phyloP scores from a whole-genome alignment of 2,888 invertebrate genomes.

The Phragmatobia fuliginosa region DNA sequence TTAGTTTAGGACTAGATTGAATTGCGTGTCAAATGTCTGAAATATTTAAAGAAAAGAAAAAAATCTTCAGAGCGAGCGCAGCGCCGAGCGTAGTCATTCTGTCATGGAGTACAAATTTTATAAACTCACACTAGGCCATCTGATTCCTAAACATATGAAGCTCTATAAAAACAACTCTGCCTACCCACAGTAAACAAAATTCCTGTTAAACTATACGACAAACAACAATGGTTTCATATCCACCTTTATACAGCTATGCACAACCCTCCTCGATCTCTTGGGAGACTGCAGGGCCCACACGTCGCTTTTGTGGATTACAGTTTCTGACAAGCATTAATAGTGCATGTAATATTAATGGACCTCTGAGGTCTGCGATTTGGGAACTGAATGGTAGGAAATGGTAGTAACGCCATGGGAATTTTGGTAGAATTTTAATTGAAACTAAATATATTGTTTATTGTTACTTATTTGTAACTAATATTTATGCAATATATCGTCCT shows the following conservation, averaged over 20 bases:
- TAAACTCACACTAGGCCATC: too few species aligned
- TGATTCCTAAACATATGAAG: background rate
- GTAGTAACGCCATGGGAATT: background rate
- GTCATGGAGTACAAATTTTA: too few species aligned
- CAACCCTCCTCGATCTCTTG: slow-evolving; percentile 25
- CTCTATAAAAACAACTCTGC: background rate
- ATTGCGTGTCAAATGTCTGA: too few species aligned
- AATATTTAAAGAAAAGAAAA: too few species aligned
- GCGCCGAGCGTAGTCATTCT: too few species aligned
- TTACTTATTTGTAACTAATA: too few species aligned
- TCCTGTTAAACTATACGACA: slow-evolving; percentile 27
- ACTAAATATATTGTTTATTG: too few species aligned
- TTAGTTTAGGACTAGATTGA: too few species aligned
- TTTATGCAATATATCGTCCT: too few species aligned
- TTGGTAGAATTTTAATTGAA: slow-evolving; percentile 6
- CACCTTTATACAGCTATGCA: slow-evolving; percentile 50
- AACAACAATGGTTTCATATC: slow-evolving; percentile 39
- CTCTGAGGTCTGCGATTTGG: slow-evolving; percentile 16
- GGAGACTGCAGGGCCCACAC: slow-evolving; percentile 42
- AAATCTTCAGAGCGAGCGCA: too few species aligned
- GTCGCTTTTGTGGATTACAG: slow-evolving; percentile 45
- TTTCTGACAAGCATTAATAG: slow-evolving; percentile 36
- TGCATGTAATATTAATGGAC: slow-evolving; percentile 44
- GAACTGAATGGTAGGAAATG: slow-evolving; percentile 6
- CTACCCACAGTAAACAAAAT: slow-evolving; percentile 13